These are phyloP conservation scores for Ptychobarbus kaznakovi DNA, from an alignment of 2,797 vertebrate species.

Conservation along the genomic window DNA sequence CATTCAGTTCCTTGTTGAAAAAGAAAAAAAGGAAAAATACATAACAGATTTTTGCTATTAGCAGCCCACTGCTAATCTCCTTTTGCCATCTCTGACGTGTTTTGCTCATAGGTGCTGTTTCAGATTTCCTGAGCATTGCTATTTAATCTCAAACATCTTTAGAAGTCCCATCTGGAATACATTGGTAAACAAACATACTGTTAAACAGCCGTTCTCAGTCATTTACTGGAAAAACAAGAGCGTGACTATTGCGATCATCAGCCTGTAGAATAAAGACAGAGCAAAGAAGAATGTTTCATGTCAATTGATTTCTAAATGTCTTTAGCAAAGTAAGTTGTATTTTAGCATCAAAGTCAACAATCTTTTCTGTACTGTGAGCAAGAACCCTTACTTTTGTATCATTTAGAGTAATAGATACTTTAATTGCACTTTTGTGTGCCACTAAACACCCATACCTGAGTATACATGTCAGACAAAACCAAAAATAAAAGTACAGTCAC, in stretches of 20 bases:
- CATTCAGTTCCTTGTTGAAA: neutral
- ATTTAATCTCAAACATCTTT: constrained; percentile 4
- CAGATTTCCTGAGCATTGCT: neutral
- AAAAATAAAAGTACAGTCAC: constrained; percentile 28
- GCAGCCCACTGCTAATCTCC: neutral
- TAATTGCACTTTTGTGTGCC: neutral
- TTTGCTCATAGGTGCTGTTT: neutral
- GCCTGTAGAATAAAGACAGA: neutral
- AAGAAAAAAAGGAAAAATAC: neutral
- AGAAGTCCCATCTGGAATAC: neutral
- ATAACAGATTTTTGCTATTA: neutral
- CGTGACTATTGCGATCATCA: neutral
- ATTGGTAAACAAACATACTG: neutral
- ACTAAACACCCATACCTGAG: neutral
- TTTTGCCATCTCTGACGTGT: neutral
- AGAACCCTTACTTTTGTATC: neutral
- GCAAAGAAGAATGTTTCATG: neutral
- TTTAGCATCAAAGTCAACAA: neutral
- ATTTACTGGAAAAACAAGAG: constrained; percentile 5
- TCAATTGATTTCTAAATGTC: neutral
- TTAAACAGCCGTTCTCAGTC: neutral
- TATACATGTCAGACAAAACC: neutral
- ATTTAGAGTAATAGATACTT: constrained; percentile 6
- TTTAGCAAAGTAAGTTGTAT: neutral
- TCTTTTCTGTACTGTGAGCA: neutral